Base-by-base conservation (phyloP, 2,888 invertebrate species). In the Catocala sponsa region DNA sequence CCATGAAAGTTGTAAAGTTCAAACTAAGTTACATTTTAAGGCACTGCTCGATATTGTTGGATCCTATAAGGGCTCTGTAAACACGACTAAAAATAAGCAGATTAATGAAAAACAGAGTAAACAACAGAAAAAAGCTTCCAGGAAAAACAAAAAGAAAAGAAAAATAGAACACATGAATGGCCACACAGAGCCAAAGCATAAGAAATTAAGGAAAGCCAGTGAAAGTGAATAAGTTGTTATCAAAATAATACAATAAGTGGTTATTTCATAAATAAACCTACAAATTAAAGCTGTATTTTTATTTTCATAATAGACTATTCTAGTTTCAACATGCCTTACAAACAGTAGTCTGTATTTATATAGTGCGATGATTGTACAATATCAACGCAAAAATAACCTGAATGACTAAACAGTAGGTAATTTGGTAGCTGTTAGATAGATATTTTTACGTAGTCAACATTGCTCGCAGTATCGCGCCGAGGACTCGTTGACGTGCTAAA, bases 81-180 rank as follows among this genome's bases (percentile, higher is more conserved):
- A 88, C 84, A 64, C 66, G 48, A 87, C 78, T 65, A 79, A 72
- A 15, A 83, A 79, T 58, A 79, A 74, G 58, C 75, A 76, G 65
- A 75, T 71, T 41, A 64, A 56, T 53, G 69, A 74, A 65, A 78
- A 72, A 49, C 59, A 68, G 43, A 56, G 11, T 13, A 77, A 76
- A 54, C 72, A 79, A 82, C 79, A 71, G 70, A 78, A 76, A 65
- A 77, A 79, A 63, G 78, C 72, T 68, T 13, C 67, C 67, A 91
- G 88, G 67, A 86, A 82, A 56, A 88, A 85, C 65, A 90, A 89
- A 74, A 91, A 89, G 66, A 94, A 90, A 80, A 84, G 89, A 59
- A 92, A 91, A 79, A 32, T 77, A 5, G 76, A 81, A 13, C 80
- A 86, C 62, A 68, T 76, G 0, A 92, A 92, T 80, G 89, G 88